Base-by-base conservation (phyloP, 2,888 invertebrate genomes). In the Pheosia tremula region DNA sequence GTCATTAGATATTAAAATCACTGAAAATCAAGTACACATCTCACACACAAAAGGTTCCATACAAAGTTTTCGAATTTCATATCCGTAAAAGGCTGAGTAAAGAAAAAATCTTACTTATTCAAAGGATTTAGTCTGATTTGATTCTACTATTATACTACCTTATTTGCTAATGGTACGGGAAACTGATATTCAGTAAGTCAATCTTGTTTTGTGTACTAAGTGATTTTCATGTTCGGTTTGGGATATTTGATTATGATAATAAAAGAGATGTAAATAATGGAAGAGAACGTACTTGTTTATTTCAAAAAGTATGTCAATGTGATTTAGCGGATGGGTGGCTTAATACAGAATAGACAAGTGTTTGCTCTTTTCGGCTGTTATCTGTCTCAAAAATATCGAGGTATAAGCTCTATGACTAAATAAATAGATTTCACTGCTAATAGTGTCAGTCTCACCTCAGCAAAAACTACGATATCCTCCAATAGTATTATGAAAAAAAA, bases 21-120 rank as follows among this genome's bases (percentile, higher is more conserved):
- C 11, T 47, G 47, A 47, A n/a, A 47, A 47, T 3, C 45, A 11
- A 47, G n/a, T 11, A n/a, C n/a, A n/a, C 11, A 47, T 47, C 47
- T 47, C n/a, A 47, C 47, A 4, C 68, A 72, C 71, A 68, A 75
- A 75, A 75, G 67, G 50, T 53, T 64, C 50, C 56, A 58, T 59
- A 68, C 56, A 54, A 54, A 63, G 47, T 66, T 75, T 49, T 56
- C 47, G n/a, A 37, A 52, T 56, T 69, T 63, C 53, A 38, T 69
- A 59, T 58, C 47, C 24, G 43, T 56, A 49, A 62, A 58, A 47
- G 60, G 7, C 39, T 56, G 55, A 61, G 52, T 38, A 36, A 8
- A 56, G 54, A 58, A 57, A 60, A 56, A n/a, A 8, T 37, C 36
- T 59, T 24, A 60, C 49, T 58, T 62, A 37, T 57, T 54, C 58